Evolutionary conservation across 2,797 vertebrate species (phyloP).

Genomic region (Hydrolagus colliei): DNA sequence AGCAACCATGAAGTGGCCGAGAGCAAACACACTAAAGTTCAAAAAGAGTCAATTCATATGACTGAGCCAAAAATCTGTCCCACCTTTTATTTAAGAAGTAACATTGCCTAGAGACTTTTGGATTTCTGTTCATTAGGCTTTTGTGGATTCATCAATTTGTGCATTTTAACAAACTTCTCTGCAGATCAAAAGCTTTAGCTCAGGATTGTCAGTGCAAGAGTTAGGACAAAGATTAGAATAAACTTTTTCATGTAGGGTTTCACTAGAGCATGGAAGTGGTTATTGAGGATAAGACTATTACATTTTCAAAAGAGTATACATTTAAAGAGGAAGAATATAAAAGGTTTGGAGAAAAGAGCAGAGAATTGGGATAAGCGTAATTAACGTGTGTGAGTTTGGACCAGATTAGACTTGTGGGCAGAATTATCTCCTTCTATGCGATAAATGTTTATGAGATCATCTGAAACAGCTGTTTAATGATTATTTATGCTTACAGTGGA

Average conservation of each 20-base stretch:
- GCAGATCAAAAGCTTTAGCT: background rate
- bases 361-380: too few relatives aligned
- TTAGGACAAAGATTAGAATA: background rate
- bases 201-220: too few relatives aligned
- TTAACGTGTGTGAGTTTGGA: too few relatives aligned
- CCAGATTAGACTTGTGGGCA: too few relatives aligned
- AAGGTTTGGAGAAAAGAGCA: too few relatives aligned
- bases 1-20: slow-evolving; percentile 34
- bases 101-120: background rate
- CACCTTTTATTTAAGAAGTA: slow-evolving; percentile 13
- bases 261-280: background rate
- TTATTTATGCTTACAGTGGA: background rate
- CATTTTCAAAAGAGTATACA: too few relatives aligned
- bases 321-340: too few relatives aligned
- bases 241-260: background rate
- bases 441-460: background rate
- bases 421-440: too few relatives aligned
- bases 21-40: background rate
- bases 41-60: background rate
- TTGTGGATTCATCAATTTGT: background rate
- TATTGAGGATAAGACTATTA: background rate
- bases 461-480: background rate
- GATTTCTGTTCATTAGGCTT: slow-evolving; percentile 5
- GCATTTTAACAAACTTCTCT: background rate
- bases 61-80: slow-evolving; percentile 9